Base-by-base conservation (phyloP, 2,113 vertebrate genomes). In the Corythornis cristatus region DNA sequence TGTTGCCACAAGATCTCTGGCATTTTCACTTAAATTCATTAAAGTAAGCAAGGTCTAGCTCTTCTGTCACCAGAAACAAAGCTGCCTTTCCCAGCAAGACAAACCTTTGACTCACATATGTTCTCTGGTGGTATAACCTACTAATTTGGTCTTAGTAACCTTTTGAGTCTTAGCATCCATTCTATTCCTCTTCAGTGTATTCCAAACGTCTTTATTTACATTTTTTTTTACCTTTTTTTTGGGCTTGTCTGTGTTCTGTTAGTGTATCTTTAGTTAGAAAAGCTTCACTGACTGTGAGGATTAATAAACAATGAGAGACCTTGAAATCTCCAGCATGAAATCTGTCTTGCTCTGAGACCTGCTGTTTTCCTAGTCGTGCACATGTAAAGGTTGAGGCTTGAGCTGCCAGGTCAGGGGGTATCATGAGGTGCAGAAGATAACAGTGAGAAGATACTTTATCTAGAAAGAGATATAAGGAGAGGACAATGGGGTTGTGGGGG, bases 401-500 rank as follows among this genome's bases (percentile, higher is more conserved):
- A 82, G 66, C 35, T 74, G 16, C 37, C 28, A 58, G 31, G 16
- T 80, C 37, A 70, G 81, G 29, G 21, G 31, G 22, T 35, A 28
- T 48, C 31, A 17, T 2, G 10, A 81, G 15, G 48, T 86, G 56
- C 20, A 7, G 64, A 71, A 77, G 46, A 6, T 57, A 29, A 14
- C 43, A 42, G 3, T 33, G 17, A 83, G 54, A 54, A 62, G 56
- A 25, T 48, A 11, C 21, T 82, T 85, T 33, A 33, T 31, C n/a
- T 65, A 20, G 62, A 48, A 85, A 46, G 33, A 53, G 18, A 8
- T 53, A 12, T 73, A 42, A 72, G 17, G 26, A 22, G 58, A 46
- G 9, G 33, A 20, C 42, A 23, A 0, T 6, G 5, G 21, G 5
- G 26, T 31, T 15, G 4, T 19, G 42, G 6, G 3, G 21, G 26